A percentile compares a stretch with the other conserved stretches of the same genome.
Evolutionary conservation across 2,113 vertebrate genomes (phyloP).

Genomic region (Hippoglossus stenolepis): DNA sequence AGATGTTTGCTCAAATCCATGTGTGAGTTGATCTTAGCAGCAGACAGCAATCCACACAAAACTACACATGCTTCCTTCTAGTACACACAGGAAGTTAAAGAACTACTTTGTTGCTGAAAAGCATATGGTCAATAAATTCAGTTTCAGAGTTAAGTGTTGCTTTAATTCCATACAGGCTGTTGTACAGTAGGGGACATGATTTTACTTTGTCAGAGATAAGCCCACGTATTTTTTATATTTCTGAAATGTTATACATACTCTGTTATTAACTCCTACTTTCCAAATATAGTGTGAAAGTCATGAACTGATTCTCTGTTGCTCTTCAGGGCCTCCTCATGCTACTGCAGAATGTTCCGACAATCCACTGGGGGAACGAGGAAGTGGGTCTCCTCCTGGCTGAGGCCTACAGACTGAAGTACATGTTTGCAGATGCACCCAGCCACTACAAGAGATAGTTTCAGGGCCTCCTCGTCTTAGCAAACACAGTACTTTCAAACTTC

Average conservation of each 20-base stretch:
- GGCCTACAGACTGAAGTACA: conserved; percentile 99
- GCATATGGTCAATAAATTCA: too few relatives aligned
- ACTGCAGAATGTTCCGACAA: conserved; percentile 97
- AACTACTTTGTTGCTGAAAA: not conserved
- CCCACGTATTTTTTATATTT: not conserved
- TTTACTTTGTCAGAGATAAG: not conserved
- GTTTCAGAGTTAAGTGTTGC: too few relatives aligned
- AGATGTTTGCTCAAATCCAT: not conserved
- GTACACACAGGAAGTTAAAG: not conserved
- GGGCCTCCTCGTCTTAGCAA: conserved; percentile 4
- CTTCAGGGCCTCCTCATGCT: conserved; percentile 96
- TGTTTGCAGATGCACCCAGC: conserved; percentile 97
- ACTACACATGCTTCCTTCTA: not conserved
- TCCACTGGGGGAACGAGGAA: conserved; percentile 99
- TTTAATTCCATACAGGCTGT: too few relatives aligned
- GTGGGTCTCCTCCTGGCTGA: conserved; percentile 96
- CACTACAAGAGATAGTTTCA: conserved; percentile 94
- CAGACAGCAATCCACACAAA: not conserved
- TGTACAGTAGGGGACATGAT: too few relatives aligned
- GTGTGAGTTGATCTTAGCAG: not conserved
- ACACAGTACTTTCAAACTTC: conserved; percentile 2
- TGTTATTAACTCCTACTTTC: not conserved
- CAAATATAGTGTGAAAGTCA: not conserved
- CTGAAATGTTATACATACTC: not conserved
- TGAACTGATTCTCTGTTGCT: conserved; percentile 22